Evolutionary conservation across 2,113 vertebrate genomes (phyloP).

Genomic region (Cranoglanis bouderius): DNA sequence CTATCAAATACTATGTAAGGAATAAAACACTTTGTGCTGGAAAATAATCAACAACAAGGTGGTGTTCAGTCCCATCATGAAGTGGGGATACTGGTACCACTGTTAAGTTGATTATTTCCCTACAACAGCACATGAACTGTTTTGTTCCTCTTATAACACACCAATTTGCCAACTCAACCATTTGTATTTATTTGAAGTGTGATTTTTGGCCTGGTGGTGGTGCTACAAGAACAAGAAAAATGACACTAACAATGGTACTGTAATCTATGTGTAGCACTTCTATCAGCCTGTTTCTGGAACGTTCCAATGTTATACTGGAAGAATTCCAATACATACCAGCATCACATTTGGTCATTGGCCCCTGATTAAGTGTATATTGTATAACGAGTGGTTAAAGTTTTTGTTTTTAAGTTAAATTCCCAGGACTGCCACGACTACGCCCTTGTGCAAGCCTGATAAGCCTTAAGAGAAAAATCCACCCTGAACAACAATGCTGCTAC

Average conservation of each 20-base stretch:
- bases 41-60: neutral
- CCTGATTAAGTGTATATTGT: neutral
- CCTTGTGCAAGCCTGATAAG: neutral
- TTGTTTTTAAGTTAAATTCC: neutral
- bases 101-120: neutral
- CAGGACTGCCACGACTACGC: neutral
- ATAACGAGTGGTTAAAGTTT: neutral
- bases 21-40: neutral
- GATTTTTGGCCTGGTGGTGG: conserved; percentile 21
- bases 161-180: neutral
- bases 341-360: neutral
- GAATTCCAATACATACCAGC: neutral
- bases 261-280: neutral
- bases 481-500: neutral
- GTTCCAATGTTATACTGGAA: neutral
- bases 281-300: neutral
- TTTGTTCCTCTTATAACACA: neutral
- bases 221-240: neutral
- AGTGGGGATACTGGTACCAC: neutral
- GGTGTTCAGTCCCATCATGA: neutral
- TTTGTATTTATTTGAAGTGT: neutral
- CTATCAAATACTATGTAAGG: too few relatives aligned
- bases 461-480: neutral
- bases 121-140: neutral
- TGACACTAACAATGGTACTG: neutral